Evolutionary conservation across 1,140 invertebrate species (phyloP).

Genomic region (Cryptotermes secundus): DNA sequence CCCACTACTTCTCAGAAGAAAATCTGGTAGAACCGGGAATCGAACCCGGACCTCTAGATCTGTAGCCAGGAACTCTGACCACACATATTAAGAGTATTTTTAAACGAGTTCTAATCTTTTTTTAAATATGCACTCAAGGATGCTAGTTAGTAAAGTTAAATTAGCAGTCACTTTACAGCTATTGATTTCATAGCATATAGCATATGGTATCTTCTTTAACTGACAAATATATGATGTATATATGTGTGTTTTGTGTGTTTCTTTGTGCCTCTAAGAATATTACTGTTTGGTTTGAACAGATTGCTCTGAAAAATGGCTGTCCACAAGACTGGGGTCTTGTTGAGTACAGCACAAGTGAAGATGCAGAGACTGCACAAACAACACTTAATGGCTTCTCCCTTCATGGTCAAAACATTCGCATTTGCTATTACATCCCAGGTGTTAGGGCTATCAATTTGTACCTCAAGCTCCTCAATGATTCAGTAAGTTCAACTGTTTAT

Average conservation of each 20-base stretch:
- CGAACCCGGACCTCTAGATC: too few relatives aligned
- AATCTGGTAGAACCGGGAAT: too few relatives aligned
- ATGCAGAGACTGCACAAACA: conserved; percentile 54
- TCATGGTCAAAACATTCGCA: conserved; percentile 49
- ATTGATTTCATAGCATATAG: too few relatives aligned
- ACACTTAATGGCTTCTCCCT: conserved; percentile 49
- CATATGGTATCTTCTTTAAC: too few relatives aligned
- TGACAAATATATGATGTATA: not conserved
- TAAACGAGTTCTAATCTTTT: too few relatives aligned
- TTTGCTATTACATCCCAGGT: conserved; percentile 60
- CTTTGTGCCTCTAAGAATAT: not conserved
- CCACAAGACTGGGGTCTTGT: conserved; percentile 60
- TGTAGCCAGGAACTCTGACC: too few relatives aligned
- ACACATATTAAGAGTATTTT: too few relatives aligned
- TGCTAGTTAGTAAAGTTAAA: too few relatives aligned
- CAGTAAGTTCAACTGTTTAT: conserved; percentile 41
- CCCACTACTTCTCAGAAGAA: too few relatives aligned
- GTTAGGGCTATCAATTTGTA: conserved; percentile 58
- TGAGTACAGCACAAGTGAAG: conserved; percentile 53
- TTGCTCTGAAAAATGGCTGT: conserved; percentile 57
- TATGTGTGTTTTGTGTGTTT: not conserved
- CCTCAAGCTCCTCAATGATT: conserved; percentile 53
- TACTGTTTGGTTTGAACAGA: conserved; percentile 45
- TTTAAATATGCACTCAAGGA: too few relatives aligned
- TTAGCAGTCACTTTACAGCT: too few relatives aligned